These are phyloP conservation scores for Sarcophaga caerulescens DNA, from an alignment of 2,888 invertebrate genomes.

Conservation along the genomic window DNA sequence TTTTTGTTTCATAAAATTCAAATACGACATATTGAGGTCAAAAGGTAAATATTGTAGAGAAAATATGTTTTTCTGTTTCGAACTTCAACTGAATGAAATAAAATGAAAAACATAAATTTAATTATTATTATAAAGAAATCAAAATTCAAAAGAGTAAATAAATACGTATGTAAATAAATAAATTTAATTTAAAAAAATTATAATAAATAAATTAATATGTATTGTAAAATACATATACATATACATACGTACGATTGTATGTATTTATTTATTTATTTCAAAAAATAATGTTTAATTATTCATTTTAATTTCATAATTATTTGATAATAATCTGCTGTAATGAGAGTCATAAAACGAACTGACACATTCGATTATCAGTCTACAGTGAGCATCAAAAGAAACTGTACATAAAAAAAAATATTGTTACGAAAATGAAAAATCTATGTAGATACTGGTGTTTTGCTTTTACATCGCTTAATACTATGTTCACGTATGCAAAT, in stretches of 20 bases:
- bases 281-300: slow-evolving; percentile 3
- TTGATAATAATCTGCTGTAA: slow-evolving; percentile 23
- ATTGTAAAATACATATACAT: slow-evolving; percentile 7
- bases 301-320: slow-evolving; percentile 24
- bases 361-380: slow-evolving; percentile 38
- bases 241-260: background rate
- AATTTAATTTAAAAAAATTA: slow-evolving; percentile 6
- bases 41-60: slow-evolving; percentile 46
- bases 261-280: slow-evolving; percentile 12
- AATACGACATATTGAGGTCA: slow-evolving; percentile 41
- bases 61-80: no score
- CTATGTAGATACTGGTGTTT: no score
- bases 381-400: background rate
- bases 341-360: slow-evolving; percentile 21
- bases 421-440: no score
- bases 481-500: no score
- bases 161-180: slow-evolving; percentile 5
- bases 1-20: background rate
- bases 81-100: no score
- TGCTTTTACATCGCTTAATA: no score
- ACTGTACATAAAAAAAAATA: background rate
- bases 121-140: no score
- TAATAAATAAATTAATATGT: slow-evolving; percentile 13
- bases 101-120: no score
- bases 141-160: slow-evolving; percentile 37